These are phyloP conservation scores for Eupeodes luniger DNA, from an alignment of 2,888 invertebrate species.

Conservation along the genomic window DNA sequence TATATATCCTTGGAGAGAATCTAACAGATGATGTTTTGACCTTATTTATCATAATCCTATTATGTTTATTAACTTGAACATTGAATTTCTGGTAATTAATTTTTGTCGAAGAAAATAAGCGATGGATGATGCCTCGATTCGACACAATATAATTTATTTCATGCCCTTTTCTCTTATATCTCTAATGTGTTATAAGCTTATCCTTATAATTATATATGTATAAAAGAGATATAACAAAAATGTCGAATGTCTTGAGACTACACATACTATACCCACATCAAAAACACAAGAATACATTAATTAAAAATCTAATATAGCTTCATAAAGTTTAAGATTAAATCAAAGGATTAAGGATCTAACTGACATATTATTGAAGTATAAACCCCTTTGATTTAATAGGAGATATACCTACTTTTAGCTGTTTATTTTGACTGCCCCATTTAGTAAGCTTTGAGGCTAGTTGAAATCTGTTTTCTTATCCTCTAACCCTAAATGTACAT, in stretches of 20 bases:
- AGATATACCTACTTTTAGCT: not conserved
- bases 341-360: not conserved
- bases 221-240: not conserved
- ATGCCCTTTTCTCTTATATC: not conserved
- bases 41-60: slow-evolving; percentile 6
- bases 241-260: not conserved
- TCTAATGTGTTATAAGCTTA: not conserved
- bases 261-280: no score
- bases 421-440: not conserved
- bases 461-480: not conserved
- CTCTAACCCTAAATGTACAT: not conserved
- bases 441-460: not conserved
- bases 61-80: not conserved
- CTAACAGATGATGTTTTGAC: slow-evolving; percentile 4
- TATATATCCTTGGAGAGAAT: not conserved
- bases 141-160: not conserved
- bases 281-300: no score
- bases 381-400: slow-evolving; percentile 1
- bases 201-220: not conserved
- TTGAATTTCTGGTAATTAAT: slow-evolving; percentile 34
- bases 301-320: not conserved
- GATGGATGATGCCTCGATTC: not conserved
- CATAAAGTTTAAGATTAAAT: not conserved
- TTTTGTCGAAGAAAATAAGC: not conserved
- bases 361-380: not conserved